Percentiles rank a stretch among this genome's conserved stretches.
Evolutionary conservation across 2,113 vertebrate genomes (phyloP).

Genomic region (Pheucticus melanocephalus): DNA sequence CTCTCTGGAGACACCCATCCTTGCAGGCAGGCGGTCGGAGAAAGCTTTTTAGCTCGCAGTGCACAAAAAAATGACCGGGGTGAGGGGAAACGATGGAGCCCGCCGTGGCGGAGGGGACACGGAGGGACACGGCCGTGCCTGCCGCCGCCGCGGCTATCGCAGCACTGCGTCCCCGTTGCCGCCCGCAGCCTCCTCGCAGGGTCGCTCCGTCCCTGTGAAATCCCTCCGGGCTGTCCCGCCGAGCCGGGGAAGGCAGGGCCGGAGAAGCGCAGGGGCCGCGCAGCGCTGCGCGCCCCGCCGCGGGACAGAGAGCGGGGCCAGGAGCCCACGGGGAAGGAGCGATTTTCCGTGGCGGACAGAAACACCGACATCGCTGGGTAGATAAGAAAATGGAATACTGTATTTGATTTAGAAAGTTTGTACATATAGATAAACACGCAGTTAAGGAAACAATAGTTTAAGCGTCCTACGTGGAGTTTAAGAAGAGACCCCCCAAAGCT

Average conservation of each 20-base stretch:
- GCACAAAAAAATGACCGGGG: not conserved
- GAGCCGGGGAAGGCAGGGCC: not conserved
- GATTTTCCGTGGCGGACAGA: conserved; percentile 55
- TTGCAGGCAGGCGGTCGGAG: not conserved
- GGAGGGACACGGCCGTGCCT: not conserved
- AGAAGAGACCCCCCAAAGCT: conserved; percentile 77
- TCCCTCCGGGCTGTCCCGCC: not conserved
- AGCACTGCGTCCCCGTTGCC: not conserved
- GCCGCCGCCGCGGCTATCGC: not conserved
- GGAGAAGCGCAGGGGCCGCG: not conserved
- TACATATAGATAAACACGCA: conserved; percentile 93
- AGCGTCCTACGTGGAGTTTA: conserved; percentile 85
- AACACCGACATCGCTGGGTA: conserved; percentile 75
- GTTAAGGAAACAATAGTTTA: conserved; percentile 88
- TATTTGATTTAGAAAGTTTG: conserved; percentile 96
- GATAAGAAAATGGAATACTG: conserved; percentile 93
- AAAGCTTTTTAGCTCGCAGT: not conserved
- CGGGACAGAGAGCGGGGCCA: not conserved
- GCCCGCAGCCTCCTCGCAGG: not conserved
- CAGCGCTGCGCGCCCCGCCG: not conserved
- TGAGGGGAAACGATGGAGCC: not conserved
- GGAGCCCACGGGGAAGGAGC: not conserved
- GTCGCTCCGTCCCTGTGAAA: not conserved
- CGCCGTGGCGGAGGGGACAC: not conserved
- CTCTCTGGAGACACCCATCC: not conserved